Conservation (phyloP, 1,140 invertebrate species). For the Ditylenchus dipsaci region DNA sequence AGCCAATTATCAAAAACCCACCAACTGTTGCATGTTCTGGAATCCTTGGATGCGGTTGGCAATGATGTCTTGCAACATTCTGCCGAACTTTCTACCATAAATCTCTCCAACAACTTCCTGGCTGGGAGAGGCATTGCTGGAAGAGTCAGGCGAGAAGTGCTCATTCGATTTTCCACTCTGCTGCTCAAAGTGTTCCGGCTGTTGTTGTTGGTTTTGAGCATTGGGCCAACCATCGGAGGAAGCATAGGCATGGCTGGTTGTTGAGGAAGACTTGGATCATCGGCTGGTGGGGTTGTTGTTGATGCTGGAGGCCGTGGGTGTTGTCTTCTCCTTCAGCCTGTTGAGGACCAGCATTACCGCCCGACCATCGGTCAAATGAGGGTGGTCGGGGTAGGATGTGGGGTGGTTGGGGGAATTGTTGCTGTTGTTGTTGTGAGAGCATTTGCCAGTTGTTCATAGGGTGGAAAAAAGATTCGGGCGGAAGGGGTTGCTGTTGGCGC, state of each 20-base stretch:
- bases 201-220: not conserved
- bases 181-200: not conserved
- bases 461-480: constrained; percentile 11
- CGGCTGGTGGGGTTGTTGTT: constrained; percentile 9
- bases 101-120: constrained; percentile 24
- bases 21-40: constrained; percentile 21
- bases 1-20: not conserved
- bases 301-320: not conserved
- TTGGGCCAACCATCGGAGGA: not conserved
- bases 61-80: constrained; percentile 28
- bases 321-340: not conserved
- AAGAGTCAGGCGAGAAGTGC: not conserved
- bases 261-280: not conserved
- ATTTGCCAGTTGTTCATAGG: constrained; percentile 13
- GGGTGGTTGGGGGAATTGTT: not conserved
- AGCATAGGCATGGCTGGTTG: not conserved
- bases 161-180: not conserved
- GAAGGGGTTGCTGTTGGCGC: constrained; percentile 11
- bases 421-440: not conserved
- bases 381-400: not conserved
- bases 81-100: constrained; percentile 30
- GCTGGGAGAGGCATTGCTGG: constrained; percentile 1
- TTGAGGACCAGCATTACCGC: constrained; percentile 2
- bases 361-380: constrained; percentile 6
- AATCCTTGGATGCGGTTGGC: constrained; percentile 25